Evolutionary conservation across 2,797 vertebrate species (phyloP).

Genomic region (Xenops minutus): DNA sequence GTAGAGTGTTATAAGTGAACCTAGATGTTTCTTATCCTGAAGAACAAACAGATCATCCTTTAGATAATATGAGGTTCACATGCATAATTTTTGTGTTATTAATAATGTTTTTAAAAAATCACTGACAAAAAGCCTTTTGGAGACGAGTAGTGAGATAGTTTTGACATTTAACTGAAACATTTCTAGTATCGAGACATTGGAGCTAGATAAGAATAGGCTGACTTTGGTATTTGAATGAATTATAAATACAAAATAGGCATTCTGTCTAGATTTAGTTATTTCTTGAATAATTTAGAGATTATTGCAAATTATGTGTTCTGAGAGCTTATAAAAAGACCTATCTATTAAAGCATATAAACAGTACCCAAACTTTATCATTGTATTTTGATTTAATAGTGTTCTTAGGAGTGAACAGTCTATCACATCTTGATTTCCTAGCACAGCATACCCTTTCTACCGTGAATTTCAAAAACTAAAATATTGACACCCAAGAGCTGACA

Average conservation of each 20-base stretch:
- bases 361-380: not conserved
- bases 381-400: not conserved
- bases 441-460: not conserved
- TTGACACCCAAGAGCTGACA: not conserved
- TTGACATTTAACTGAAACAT: rapidly evolving
- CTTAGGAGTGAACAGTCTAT: not conserved
- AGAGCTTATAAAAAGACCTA: not conserved
- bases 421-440: not conserved
- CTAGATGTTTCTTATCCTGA: not conserved
- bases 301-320: not conserved
- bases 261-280: not conserved
- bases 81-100: not conserved
- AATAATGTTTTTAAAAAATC: not conserved
- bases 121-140: not conserved
- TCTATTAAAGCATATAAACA: not conserved
- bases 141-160: not conserved
- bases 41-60: not conserved
- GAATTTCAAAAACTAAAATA: not conserved
- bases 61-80: not conserved
- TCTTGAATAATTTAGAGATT: not conserved
- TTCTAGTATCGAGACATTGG: not conserved
- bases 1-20: not conserved
- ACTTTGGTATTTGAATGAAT: not conserved
- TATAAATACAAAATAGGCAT: not conserved
- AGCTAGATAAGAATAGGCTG: not conserved